Evolutionary conservation across 1,140 invertebrate species (phyloP), one percentile per base, ranked within the genome.

Genomic region (Leptinotarsa undecemlineata): DNA sequence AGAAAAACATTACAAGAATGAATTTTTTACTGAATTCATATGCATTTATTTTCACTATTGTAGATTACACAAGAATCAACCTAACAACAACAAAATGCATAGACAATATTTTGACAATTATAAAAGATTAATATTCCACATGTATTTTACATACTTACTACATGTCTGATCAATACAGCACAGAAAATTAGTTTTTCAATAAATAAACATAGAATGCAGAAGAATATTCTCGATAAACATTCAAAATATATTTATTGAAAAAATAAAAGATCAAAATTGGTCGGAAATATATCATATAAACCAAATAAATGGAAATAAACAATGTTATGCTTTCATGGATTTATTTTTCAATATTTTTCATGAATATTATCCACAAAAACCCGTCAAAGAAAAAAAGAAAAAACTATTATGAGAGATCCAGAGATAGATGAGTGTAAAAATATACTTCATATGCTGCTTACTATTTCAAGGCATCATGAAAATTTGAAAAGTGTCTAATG

Each of bases 101-200:
- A 68, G 66, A 68, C 19, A 68, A 47, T 68, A 68, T 68, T 19
- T 68, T 68, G 23, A 68, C 66, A 68, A 68, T 47, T 68, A 23
- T 26, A 4, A 33, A 68, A 11, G 33, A 19, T 14, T 33, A 68
- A 11, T 68, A 68, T 68, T 15, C 14, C 21, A 1, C 33, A 3
- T 13, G 26, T 14, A 47, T 68, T 68, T 15, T 68, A 33, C 11
- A 68, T 11, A 23, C 33, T 68, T 15, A n/a, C n/a, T 14, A n/a
- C n/a, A 68, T 14, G 0, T 47, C 66, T 68, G 66, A 68, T 47
- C 33, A n/a, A 68, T 68, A 68, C 66, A 2, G 33, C 33, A 68
- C 66, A 68, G 4, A 68, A 68, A 68, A 26, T 68, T 19, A 42
- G 0, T 14, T 26, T 68, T 68, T 17, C 15, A 33, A 33, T 47